These are phyloP conservation scores for Subanguina moxae DNA, from an alignment of 1,140 invertebrate species.

Conservation along the genomic window DNA sequence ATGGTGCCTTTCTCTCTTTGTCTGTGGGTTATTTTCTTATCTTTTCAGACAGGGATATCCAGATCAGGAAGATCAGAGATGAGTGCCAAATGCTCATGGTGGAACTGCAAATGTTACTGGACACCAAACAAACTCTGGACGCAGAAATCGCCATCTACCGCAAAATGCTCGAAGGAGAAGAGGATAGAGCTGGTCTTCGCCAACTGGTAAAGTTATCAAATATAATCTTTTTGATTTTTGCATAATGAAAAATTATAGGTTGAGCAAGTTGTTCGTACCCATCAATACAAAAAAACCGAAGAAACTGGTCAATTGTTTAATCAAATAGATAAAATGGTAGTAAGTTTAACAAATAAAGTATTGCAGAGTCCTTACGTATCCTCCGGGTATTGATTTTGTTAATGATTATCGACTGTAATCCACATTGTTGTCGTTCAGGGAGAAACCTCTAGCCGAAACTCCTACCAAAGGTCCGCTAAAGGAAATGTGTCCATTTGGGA, in stretches of 20 bases:
- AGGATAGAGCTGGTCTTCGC: conserved; percentile 55
- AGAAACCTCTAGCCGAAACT: conserved; percentile 63
- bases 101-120: conserved; percentile 61
- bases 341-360: not conserved
- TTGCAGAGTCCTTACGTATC: conserved; percentile 53
- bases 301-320: conserved; percentile 47
- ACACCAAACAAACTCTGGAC: conserved; percentile 60
- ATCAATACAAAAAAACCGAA: conserved; percentile 46
- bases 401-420: too few relatives aligned
- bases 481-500: conserved; percentile 57
- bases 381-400: conserved; percentile 45
- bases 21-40: not conserved
- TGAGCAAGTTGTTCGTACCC: conserved; percentile 57
- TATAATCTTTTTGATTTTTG: too few relatives aligned
- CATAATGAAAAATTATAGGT: conserved; percentile 14
- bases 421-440: too few relatives aligned
- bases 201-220: conserved; percentile 44
- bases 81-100: conserved; percentile 61
- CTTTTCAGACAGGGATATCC: conserved; percentile 46
- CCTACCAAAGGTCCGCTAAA: conserved; percentile 64
- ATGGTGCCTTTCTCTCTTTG: conserved; percentile 18
- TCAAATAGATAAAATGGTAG: not conserved
- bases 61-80: conserved; percentile 58
- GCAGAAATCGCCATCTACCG: conserved; percentile 60
- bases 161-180: conserved; percentile 60